Conservation (phyloP, 2,113 vertebrate species). For the Origma solitaria region DNA sequence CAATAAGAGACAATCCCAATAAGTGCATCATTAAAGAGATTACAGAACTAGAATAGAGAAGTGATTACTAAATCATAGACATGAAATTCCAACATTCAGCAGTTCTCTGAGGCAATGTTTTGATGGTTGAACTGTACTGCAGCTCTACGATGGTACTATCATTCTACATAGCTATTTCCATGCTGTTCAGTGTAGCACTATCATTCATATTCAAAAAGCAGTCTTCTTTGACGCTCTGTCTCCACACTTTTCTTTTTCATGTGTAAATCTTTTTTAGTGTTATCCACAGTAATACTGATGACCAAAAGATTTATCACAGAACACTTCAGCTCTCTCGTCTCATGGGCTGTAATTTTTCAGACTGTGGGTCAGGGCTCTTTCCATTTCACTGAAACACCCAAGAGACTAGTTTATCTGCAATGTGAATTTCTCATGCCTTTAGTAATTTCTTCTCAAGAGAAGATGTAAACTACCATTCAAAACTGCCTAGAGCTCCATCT, state of each 20-base stretch:
- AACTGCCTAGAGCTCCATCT: background rate
- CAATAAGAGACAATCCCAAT: background rate
- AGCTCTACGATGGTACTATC: background rate
- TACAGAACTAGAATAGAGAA: background rate
- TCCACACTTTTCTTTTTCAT: background rate
- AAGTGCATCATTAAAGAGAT: background rate
- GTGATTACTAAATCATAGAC: background rate
- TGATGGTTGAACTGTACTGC: background rate
- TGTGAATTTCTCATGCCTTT: background rate
- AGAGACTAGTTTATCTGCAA: constrained; percentile 17
- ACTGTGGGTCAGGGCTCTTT: background rate
- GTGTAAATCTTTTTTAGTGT: background rate
- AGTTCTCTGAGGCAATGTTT: background rate
- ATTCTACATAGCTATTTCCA: background rate
- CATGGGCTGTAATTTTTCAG: constrained; percentile 33
- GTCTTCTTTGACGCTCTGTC: background rate
- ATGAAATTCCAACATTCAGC: background rate
- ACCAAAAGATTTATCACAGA: constrained; percentile 34
- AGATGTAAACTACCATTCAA: background rate
- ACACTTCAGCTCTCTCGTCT: background rate
- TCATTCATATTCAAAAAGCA: background rate
- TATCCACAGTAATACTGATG: background rate
- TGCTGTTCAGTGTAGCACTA: background rate
- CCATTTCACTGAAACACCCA: constrained; percentile 8
- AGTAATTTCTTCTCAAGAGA: background rate